These are phyloP conservation scores for Iguana delicatissima DNA, from an alignment of 2,797 vertebrate genomes.

Conservation along the genomic window DNA sequence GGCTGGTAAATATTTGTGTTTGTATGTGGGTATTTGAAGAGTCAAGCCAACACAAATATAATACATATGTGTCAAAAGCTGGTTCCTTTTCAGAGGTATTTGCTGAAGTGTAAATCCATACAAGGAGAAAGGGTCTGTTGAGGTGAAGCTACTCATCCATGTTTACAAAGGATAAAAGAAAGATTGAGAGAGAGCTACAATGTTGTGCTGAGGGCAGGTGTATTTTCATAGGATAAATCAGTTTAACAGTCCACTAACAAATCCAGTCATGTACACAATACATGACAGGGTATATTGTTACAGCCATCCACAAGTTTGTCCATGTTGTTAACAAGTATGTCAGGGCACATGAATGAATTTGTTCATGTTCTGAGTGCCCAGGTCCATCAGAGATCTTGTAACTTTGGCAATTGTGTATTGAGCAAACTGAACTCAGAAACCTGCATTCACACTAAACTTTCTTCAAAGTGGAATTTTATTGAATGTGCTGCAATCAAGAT, in stretches of 20 bases:
- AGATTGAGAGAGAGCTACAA: background rate
- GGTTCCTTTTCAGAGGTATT: background rate
- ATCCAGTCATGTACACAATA: background rate
- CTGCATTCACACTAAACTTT: too few species aligned
- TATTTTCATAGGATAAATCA: background rate
- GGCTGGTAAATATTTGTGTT: constrained; percentile 62
- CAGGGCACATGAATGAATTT: too few species aligned
- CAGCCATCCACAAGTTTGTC: too few species aligned
- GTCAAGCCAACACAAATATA: background rate
- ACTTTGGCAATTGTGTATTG: too few species aligned
- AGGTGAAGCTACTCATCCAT: background rate
- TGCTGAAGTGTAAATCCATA: background rate
- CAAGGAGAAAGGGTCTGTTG: too few species aligned
- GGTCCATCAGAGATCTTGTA: too few species aligned
- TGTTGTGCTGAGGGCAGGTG: background rate
- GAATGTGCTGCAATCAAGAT: too few species aligned
- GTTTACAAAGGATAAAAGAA: background rate
- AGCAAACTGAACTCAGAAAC: too few species aligned
- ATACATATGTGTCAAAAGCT: background rate
- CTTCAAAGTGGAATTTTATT: too few species aligned
- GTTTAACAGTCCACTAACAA: background rate
- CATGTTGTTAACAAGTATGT: too few species aligned
- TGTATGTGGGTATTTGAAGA: background rate
- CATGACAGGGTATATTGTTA: too few species aligned
- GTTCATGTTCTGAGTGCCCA: too few species aligned